These are phyloP conservation scores for Macropis europaea DNA, from an alignment of 2,888 invertebrate species.

Conservation along the genomic window DNA sequence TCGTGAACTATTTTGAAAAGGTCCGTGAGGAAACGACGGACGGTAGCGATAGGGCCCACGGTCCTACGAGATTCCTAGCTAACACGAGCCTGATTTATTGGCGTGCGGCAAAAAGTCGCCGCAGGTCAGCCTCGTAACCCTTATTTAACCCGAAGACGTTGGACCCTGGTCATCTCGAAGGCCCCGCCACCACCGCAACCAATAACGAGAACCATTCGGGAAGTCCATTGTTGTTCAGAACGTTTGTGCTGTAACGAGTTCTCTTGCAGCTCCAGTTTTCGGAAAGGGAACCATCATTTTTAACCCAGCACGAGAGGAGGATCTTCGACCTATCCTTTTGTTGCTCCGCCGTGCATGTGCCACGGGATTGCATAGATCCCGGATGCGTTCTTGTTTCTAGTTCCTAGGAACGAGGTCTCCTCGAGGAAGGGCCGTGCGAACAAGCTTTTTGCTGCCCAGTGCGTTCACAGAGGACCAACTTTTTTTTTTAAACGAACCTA, in stretches of 20 bases:
- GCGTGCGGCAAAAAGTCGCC: constrained; percentile 39
- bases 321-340: constrained; percentile 11
- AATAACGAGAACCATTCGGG: constrained; percentile 71
- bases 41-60: constrained; percentile 24
- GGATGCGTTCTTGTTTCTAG: constrained; percentile 6
- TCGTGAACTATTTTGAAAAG: constrained; percentile 10
- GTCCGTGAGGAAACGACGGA: constrained; percentile 13
- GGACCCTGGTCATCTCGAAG: constrained; percentile 7
- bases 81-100: constrained; percentile 66
- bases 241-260: constrained; percentile 35
- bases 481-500: too few species aligned
- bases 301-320: constrained; percentile 46
- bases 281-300: constrained; percentile 56
- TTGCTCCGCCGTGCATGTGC: constrained; percentile 24
- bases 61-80: constrained; percentile 20
- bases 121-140: constrained; percentile 62
- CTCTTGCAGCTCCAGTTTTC: constrained; percentile 60
- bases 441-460: background rate
- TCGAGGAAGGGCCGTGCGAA: background rate
- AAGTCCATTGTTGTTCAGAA: constrained; percentile 59
- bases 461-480: background rate
- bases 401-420: constrained; percentile 4
- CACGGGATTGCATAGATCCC: constrained; percentile 23
- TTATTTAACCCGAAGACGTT: constrained; percentile 63
- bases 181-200: constrained; percentile 60